Evolutionary conservation across 2,888 invertebrate species (phyloP), one percentile per base, ranked within the genome.

Genomic region (Synergus japonicus): DNA sequence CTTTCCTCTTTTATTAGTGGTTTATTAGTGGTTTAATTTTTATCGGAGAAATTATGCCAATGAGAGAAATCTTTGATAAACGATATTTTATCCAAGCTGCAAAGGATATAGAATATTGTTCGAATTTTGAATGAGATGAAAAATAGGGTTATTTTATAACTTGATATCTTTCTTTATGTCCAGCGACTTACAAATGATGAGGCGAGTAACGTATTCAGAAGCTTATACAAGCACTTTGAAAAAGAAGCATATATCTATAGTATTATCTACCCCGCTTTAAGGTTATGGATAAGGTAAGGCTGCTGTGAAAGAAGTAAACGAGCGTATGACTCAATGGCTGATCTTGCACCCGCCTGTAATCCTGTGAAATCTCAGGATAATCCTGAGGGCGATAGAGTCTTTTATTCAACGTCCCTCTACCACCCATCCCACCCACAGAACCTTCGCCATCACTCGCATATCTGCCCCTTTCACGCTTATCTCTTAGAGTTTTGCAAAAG

Each of bases 321-420:
- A 73, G 37, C 49, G 49, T 69, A 73, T 73, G 69, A 54, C 69
- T 73, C 69, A 67, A 67, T 67, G 22, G 67, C 67, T 73, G 69
- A 73, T 73, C 69, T 73, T 73, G 49, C 69, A 73, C 69, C 49
- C 69, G 49, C 46, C 54, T 73, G 69, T 73, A 73, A 73, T 73
- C 69, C 69, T 49, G 49, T 73, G 69, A 73, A 73, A 73, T 73
- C 69, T 73, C 54, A 73, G 69, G 69, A 73, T 73, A 49, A 73
- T 73, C 69, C 69, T 73, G 69, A 73, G 54, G 49, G 69, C 69
- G 37, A 73, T 73, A 54, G 69, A 73, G 22, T 73, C 69, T 54
- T 73, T 73, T 73, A 73, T 73, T 73, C 69, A 73, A 37, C 69
- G 69, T 10, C 49, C 29, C n/a, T n/a, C 37, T 15, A 37, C 54